Evolutionary conservation across 2,888 invertebrate species (phyloP).

Genomic region (Achlya flavicornis): DNA sequence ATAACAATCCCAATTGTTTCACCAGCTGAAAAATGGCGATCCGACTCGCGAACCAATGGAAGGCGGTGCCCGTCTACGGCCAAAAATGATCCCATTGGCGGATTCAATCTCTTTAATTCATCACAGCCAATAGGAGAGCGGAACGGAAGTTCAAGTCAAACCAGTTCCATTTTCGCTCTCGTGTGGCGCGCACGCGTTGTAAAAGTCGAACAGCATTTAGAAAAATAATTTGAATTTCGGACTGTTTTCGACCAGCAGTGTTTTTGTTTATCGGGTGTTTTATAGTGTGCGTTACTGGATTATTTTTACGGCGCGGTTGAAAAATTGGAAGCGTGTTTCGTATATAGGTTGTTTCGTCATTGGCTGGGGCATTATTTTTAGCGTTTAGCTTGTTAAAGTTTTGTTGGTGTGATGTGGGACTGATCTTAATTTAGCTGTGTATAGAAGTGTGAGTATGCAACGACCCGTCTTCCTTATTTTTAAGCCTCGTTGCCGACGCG

Average conservation of each 20-base stretch:
- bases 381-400: constrained; percentile 78
- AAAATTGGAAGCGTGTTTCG: constrained; percentile 20
- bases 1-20: constrained; percentile 75
- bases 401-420: constrained; percentile 72
- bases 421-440: constrained; percentile 79
- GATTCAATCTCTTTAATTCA: constrained; percentile 48
- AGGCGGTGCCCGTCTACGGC: constrained; percentile 67
- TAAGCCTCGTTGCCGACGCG: constrained; percentile 45
- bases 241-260: constrained; percentile 43
- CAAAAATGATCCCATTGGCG: constrained; percentile 57
- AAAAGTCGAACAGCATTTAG: constrained; percentile 49
- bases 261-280: constrained; percentile 38
- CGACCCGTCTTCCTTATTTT: constrained; percentile 71
- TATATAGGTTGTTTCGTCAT: constrained; percentile 77
- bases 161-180: constrained; percentile 77
- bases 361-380: constrained; percentile 75
- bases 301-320: constrained; percentile 29
- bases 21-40: constrained; percentile 80
- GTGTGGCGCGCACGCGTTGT: constrained; percentile 62
- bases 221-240: constrained; percentile 45
- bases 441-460: constrained; percentile 73
- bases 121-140: constrained; percentile 61
- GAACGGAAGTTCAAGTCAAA: constrained; percentile 72
- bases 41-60: constrained; percentile 66
- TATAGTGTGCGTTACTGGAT: constrained; percentile 25